Conservation (phyloP, 2,797 vertebrate species). For the Margarornis squamiger region DNA sequence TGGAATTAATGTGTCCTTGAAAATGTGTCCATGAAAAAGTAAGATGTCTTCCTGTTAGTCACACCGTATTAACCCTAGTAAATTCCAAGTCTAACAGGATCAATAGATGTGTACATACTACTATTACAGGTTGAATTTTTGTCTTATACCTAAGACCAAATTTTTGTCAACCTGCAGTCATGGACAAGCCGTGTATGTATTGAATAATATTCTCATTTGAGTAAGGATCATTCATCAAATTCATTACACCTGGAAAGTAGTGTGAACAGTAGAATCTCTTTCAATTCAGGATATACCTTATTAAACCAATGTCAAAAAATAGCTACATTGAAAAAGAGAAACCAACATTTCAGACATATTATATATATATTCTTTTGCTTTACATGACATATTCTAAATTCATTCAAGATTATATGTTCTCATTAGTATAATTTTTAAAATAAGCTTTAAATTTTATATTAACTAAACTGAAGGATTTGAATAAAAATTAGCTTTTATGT, state of each 20-base stretch:
- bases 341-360: neutral
- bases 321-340: neutral
- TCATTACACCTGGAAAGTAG: neutral
- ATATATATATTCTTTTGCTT: neutral
- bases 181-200: neutral
- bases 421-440: neutral
- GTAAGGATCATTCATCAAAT: neutral
- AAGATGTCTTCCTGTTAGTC: neutral
- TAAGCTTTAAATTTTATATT: neutral
- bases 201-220: neutral
- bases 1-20: fast-evolving
- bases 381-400: neutral
- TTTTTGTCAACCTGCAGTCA: fast-evolving
- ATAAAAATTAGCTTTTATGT: neutral
- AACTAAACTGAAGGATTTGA: neutral
- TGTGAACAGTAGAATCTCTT: neutral
- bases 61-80: neutral
- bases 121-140: neutral
- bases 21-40: neutral
- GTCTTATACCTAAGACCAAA: neutral
- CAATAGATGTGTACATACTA: too few species aligned
- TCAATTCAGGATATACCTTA: neutral
- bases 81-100: neutral
- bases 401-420: neutral
- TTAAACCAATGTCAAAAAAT: neutral